Evolutionary conservation across 2,888 invertebrate genomes (phyloP).

Genomic region (Agriopis leucophaearia): DNA sequence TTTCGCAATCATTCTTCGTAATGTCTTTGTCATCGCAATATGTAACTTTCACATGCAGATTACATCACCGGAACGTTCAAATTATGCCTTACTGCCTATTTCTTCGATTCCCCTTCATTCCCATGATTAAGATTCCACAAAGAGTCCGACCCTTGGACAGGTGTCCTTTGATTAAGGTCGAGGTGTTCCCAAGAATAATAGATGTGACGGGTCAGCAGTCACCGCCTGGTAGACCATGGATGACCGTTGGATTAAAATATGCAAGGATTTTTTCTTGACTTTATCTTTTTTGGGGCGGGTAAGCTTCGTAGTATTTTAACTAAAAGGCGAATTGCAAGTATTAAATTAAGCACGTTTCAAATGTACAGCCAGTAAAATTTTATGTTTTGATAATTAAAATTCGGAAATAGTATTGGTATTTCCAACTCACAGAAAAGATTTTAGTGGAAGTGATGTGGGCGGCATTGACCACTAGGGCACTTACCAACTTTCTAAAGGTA

Average conservation of each 20-base stretch:
- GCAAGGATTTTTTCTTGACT: constrained; percentile 44
- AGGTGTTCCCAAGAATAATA: constrained; percentile 69
- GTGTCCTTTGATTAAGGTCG: constrained; percentile 81
- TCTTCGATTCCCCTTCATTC: constrained; percentile 61
- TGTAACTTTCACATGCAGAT: constrained; percentile 7
- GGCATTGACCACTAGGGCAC: no score
- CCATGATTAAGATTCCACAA: constrained; percentile 81
- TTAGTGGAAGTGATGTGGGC: no score
- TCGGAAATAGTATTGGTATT: no score
- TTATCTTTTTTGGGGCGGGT: background rate
- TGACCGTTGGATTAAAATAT: constrained; percentile 70
- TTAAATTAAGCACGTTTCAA: no score
- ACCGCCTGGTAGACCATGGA: constrained; percentile 68
- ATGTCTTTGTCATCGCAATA: no score
- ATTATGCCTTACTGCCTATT: constrained; percentile 30
- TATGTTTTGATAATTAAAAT: no score
- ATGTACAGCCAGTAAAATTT: no score
- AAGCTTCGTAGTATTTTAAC: background rate
- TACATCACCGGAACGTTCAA: constrained; percentile 38
- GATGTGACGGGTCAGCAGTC: constrained; percentile 71
- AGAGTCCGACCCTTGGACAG: constrained; percentile 71
- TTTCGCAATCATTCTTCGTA: background rate
- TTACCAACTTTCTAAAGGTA: no score
- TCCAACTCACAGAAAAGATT: no score
- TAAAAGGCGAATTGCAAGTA: background rate